Percentiles rank a stretch among this genome's conserved stretches.
phyloP scores from a whole-genome alignment of 2,113 vertebrate species.

The Saccopteryx bilineata region DNA sequence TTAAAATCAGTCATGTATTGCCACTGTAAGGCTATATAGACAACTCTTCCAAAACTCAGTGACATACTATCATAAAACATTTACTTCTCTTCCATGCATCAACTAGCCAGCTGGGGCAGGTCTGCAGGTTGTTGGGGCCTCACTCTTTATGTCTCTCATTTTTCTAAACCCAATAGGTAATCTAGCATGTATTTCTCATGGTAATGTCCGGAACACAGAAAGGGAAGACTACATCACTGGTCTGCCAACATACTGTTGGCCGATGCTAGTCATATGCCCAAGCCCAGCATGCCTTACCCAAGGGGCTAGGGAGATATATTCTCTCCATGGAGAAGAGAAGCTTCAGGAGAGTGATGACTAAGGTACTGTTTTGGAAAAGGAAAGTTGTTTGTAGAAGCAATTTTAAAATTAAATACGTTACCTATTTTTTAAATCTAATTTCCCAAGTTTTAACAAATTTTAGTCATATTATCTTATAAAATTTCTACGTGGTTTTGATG shows the following conservation, averaged over 20 bases:
- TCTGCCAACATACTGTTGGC: background rate
- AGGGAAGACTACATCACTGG: background rate
- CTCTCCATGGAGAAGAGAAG: background rate
- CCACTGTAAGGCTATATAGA: background rate
- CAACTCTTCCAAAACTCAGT: background rate
- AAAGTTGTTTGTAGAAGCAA: background rate
- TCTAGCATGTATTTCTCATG: background rate
- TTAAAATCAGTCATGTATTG: background rate
- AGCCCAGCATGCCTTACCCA: background rate
- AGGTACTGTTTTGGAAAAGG: background rate
- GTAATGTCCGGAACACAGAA: background rate
- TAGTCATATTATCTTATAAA: background rate
- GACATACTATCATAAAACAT: background rate
- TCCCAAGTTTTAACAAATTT: constrained; percentile 14
- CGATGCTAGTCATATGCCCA: background rate
- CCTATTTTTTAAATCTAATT: background rate
- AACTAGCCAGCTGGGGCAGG: background rate
- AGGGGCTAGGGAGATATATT: background rate
- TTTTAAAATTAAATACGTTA: background rate
- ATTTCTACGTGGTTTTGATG: background rate
- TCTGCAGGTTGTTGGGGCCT: background rate
- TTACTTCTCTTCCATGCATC: background rate
- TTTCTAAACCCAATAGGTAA: background rate
- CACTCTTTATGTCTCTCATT: background rate
- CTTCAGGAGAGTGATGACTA: background rate